phyloP scores from a whole-genome alignment of 2,113 vertebrate species.

The Agelaius tricolor region DNA sequence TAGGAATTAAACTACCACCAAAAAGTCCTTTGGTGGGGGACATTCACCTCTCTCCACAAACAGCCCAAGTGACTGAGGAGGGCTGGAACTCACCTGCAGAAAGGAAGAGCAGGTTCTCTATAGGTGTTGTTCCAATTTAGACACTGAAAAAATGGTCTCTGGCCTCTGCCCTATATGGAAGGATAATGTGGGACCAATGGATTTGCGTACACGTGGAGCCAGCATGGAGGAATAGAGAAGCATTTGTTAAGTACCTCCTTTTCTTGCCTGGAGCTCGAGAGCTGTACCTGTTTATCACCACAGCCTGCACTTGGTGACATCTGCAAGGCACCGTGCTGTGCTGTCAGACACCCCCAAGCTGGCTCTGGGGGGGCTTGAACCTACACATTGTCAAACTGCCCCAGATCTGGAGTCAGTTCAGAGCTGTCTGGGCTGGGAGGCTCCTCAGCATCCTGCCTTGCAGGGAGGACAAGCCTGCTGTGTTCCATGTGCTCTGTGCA shows the following conservation, averaged over 20 bases:
- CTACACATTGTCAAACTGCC: not conserved
- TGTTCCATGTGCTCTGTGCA: not conserved
- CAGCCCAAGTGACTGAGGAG: slow-evolving; percentile 3
- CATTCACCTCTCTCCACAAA: not conserved
- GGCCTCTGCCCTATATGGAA: not conserved
- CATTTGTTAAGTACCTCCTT: not conserved
- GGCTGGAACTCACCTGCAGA: slow-evolving; percentile 27
- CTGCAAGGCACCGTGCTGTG: not conserved
- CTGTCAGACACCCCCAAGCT: not conserved
- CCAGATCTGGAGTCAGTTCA: not conserved
- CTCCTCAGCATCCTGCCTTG: not conserved
- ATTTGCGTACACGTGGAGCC: not conserved
- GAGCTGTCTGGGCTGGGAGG: not conserved
- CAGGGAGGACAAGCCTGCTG: not conserved
- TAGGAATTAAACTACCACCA: slow-evolving; percentile 37
- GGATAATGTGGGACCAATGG: not conserved
- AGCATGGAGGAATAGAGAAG: not conserved
- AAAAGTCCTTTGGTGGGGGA: not conserved
- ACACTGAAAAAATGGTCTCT: not conserved
- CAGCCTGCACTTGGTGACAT: not conserved
- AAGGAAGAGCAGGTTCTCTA: not conserved
- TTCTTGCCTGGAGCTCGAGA: not conserved
- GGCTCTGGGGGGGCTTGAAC: not conserved
- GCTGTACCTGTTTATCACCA: not conserved
- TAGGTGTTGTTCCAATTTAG: slow-evolving; percentile 6